Percentiles rank a stretch among this genome's conserved stretches.
Conservation (phyloP, 2,888 invertebrate genomes). For the Siphlonurus alternatus region DNA sequence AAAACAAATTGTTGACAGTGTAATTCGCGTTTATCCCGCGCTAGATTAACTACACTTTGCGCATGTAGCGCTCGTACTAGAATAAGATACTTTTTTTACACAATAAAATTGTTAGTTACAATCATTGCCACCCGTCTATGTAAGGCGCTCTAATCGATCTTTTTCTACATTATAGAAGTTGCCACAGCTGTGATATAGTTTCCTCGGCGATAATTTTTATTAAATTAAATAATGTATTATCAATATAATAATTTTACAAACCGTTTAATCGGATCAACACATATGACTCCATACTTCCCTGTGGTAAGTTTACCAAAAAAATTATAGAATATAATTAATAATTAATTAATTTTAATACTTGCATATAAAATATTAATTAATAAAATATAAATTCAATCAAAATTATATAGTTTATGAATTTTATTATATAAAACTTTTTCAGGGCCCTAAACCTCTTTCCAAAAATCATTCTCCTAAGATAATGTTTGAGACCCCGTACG, state of each 20-base stretch:
- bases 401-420: background rate
- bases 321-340: background rate
- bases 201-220: background rate
- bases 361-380: background rate
- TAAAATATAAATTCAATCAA: background rate
- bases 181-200: background rate
- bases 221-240: conserved; percentile 10
- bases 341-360: background rate
- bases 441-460: conserved; percentile 11
- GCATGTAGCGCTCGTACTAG: background rate
- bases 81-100: background rate
- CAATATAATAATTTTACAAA: conserved; percentile 13
- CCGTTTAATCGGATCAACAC: conserved; percentile 9
- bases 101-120: background rate
- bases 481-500: conserved; percentile 7
- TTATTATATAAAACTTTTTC: background rate
- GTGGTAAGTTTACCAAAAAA: conserved; percentile 9
- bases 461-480: conserved; percentile 12
- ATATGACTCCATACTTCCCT: conserved; percentile 13
- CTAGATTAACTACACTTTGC: background rate
- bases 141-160: background rate
- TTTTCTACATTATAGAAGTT: background rate
- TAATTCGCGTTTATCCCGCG: background rate
- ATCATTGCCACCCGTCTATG: background rate
- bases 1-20: too few species aligned